Percentiles rank a stretch among this genome's conserved stretches.
Conservation (phyloP, 2,888 invertebrate genomes). For the Muschampia plurimacula region DNA sequence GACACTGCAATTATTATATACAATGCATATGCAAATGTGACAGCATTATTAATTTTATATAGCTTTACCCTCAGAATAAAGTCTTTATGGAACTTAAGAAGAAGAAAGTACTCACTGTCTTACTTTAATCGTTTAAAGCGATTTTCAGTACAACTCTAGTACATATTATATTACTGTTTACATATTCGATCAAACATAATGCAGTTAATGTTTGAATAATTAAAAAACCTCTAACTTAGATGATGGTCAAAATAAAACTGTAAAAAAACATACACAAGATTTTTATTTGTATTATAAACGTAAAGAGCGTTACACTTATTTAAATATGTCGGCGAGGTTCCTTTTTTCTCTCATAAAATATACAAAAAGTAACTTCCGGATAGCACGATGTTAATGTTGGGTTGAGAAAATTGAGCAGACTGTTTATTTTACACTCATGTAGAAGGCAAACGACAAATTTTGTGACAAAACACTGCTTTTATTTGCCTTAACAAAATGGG, state of each 20-base stretch:
- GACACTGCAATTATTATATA: no score
- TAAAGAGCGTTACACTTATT: conserved; percentile 1
- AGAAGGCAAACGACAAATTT: conserved; percentile 17
- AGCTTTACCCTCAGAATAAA: no score
- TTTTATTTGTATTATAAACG: conserved; percentile 1
- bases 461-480: conserved; percentile 23
- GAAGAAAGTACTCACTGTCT: not conserved
- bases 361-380: not conserved
- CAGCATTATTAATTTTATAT: no score
- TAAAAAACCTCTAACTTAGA: not conserved
- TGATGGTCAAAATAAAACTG: not conserved
- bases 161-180: no score
- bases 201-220: no score
- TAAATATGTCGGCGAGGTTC: not conserved
- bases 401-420: conserved; percentile 13
- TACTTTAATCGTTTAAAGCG: no score
- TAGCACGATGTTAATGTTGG: conserved; percentile 24
- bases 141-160: no score
- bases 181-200: not conserved
- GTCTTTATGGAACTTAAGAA: no score
- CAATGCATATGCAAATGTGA: no score
- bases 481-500: conserved; percentile 10
- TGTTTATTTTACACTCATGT: conserved; percentile 30
- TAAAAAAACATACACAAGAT: not conserved
- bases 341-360: conserved; percentile 1